phyloP scores from a whole-genome alignment of 2,888 invertebrate genomes.

The Pasiphila rectangulata region DNA sequence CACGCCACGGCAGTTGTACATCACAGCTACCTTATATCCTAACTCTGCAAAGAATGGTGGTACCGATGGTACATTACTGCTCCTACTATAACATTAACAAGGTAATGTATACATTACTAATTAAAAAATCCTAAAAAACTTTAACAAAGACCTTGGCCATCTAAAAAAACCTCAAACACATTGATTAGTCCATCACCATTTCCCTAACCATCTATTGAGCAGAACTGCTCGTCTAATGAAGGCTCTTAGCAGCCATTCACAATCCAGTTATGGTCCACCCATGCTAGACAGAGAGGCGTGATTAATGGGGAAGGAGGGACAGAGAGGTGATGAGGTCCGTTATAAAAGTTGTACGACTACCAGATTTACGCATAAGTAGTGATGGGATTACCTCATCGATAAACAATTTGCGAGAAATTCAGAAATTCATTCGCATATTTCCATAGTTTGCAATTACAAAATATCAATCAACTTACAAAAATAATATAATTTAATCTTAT shows the following conservation, averaged over 20 bases:
- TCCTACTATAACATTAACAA: too few relatives aligned
- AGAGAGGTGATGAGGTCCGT: conserved; percentile 59
- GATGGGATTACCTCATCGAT: conserved; percentile 36
- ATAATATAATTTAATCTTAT: too few relatives aligned
- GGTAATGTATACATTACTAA: too few relatives aligned
- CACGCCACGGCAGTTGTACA: too few relatives aligned
- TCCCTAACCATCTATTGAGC: conserved; percentile 11
- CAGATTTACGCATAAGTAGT: conserved; percentile 67
- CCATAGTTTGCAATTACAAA: too few relatives aligned
- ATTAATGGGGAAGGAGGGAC: conserved; percentile 29
- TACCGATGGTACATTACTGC: too few relatives aligned
- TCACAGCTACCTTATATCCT: too few relatives aligned
- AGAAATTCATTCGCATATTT: too few relatives aligned
- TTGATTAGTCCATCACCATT: conserved; percentile 2
- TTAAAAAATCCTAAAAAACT: not conserved
- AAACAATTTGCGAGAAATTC: too few relatives aligned
- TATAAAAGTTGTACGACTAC: conserved; percentile 73
- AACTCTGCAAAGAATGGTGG: too few relatives aligned
- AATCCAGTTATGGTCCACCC: conserved; percentile 59
- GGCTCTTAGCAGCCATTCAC: conserved; percentile 15
- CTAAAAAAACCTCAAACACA: not conserved
- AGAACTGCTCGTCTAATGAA: conserved; percentile 14
- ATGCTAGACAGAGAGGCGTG: conserved; percentile 48
- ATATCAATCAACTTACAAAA: too few relatives aligned
- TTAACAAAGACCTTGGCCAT: not conserved